Base-by-base conservation (phyloP, 2,888 invertebrate genomes). In the Morpho achilles region DNA sequence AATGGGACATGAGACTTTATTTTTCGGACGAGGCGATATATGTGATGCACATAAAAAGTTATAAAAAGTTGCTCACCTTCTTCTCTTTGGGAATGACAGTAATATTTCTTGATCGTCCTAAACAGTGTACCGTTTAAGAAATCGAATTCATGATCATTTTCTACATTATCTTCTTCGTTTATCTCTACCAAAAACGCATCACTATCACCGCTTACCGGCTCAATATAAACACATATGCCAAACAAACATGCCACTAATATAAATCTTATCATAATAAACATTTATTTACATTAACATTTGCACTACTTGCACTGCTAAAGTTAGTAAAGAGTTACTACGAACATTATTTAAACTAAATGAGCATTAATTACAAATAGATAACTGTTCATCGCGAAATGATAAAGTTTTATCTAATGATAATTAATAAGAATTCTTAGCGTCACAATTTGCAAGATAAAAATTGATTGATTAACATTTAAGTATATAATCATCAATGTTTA, bases 21-120 rank as follows among this genome's bases (percentile, higher is more conserved):
- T 16, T 1, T 16, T 16, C 16, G 16, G 16, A 16, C 16, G 16
- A 16, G 16, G 16, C 16, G 16, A 16, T 16, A 16, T 16, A 16
- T 16, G 16, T 16, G 16, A 16, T 32, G 32, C 32, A 32, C 32
- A 32, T 32, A 32, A 32, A 5, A 32, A 5, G 32, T 32, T 32
- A 32, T 32, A 32, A 32, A 32, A 32, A 32, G 16, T 50, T 47
- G 63, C 71, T 67, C 42, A 79, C 82, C 70, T 44, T 64, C 55
- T 0, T 64, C 42, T 10, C 68, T 57, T 0, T 69, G 60, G 49
- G 63, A 55, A 0, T 63, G 59, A 60, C 82, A 81, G 23, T 68
- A 69, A 61, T 76, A 83, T 43, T 72, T 74, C 48, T 77, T 75
- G 2, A 78, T 70, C 0, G 77, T 71, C 42, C 68, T 71, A 51